Conservation (phyloP, 2,113 vertebrate genomes). For the Lipotes vexillifer region DNA sequence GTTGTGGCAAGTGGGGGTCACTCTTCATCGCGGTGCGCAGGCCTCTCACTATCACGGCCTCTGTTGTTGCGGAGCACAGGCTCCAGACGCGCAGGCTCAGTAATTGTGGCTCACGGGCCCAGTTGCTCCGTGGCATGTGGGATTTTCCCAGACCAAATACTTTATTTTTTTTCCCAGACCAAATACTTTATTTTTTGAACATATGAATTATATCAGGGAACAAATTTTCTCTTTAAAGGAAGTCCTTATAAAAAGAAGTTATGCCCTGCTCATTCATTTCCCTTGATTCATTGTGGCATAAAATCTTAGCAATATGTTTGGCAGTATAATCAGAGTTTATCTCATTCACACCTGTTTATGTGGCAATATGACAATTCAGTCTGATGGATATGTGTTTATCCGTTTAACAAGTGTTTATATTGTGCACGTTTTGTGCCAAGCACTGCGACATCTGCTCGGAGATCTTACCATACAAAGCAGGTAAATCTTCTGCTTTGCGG, state of each 20-base stretch:
- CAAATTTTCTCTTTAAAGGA: background rate
- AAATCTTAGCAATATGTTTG: background rate
- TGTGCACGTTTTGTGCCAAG: accelerated
- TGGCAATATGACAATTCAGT: background rate
- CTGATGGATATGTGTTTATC: too few species aligned
- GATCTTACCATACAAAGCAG: background rate
- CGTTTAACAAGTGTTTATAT: background rate
- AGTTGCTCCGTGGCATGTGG: too few species aligned
- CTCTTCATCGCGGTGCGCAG: too few species aligned
- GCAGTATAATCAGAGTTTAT: background rate
- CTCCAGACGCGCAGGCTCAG: too few species aligned
- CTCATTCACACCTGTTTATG: background rate
- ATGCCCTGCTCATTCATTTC: background rate
- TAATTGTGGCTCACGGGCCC: too few species aligned
- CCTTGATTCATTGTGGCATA: background rate
- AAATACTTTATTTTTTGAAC: background rate
- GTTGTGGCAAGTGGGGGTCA: too few species aligned
- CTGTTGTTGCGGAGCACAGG: too few species aligned
- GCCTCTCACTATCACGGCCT: too few species aligned
- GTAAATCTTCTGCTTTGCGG: background rate
- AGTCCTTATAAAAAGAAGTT: background rate
- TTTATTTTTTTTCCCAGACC: too few species aligned
- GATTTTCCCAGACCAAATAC: too few species aligned
- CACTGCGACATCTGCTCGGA: background rate
- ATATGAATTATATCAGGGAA: background rate